A percentile compares a stretch with the other conserved stretches of the same genome.
Evolutionary conservation across 2,797 vertebrate genomes (phyloP).

Genomic region (Rallus crepitans): DNA sequence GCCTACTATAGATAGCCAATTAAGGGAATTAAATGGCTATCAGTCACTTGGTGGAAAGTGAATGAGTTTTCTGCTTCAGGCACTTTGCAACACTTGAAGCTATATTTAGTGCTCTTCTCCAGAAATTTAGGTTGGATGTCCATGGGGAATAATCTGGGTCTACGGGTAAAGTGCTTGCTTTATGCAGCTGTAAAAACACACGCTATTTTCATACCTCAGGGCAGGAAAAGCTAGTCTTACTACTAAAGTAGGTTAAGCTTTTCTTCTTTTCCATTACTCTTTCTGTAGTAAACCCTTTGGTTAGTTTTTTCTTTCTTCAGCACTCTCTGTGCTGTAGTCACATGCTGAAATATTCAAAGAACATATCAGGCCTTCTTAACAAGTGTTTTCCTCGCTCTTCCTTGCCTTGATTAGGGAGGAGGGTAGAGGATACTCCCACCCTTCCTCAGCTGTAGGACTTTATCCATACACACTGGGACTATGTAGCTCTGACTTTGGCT

Average conservation of each 20-base stretch:
- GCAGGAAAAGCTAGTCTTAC: not conserved
- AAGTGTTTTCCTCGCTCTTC: not conserved
- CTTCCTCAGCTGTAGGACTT: not conserved
- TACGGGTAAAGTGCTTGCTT: not conserved
- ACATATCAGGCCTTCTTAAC: not conserved
- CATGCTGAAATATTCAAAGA: not conserved
- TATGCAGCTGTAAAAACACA: not conserved
- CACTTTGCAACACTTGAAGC: not conserved
- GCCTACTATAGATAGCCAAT: not conserved
- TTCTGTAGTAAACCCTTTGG: not conserved
- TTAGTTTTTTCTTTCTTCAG: not conserved
- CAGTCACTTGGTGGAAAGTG: not conserved
- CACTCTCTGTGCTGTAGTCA: not conserved
- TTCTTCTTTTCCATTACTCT: not conserved
- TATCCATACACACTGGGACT: accelerated
- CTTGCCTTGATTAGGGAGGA: not conserved
- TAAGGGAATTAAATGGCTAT: conserved; percentile 26
- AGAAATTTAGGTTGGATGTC: not conserved
- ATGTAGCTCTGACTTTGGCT: not conserved
- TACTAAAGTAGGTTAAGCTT: not conserved
- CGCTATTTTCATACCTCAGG: not conserved
- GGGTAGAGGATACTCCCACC: not conserved
- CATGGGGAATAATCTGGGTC: not conserved
- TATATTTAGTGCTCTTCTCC: not conserved
- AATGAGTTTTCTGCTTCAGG: conserved; percentile 8